phyloP scores from a whole-genome alignment of 2,797 vertebrate genomes.

The Atherinosoma microstoma region DNA sequence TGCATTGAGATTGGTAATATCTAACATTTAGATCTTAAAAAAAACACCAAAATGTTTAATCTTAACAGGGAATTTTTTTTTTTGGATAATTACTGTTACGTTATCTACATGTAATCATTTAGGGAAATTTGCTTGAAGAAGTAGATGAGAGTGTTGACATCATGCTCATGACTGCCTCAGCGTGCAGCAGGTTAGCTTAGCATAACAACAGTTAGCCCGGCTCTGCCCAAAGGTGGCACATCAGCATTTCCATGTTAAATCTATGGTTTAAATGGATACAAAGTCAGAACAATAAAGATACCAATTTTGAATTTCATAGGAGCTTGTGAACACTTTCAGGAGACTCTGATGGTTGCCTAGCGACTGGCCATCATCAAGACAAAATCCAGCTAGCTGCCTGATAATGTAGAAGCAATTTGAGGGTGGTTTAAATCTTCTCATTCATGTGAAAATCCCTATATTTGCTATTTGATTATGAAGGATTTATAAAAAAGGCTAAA shows the following conservation, averaged over 20 bases:
- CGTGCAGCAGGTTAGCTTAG: neutral
- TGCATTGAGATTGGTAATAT: constrained; percentile 54
- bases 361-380: neutral
- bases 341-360: neutral
- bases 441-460: constrained; percentile 6
- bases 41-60: constrained; percentile 4
- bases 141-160: neutral
- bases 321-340: neutral
- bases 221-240: neutral
- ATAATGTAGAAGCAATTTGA: neutral
- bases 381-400: too few species aligned
- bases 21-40: constrained; percentile 10
- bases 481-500: constrained; percentile 28
- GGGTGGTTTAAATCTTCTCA: neutral
- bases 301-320: neutral
- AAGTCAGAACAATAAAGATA: neutral
- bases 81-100: constrained; percentile 39
- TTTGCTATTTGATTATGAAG: constrained; percentile 27
- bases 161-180: neutral
- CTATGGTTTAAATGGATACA: neutral
- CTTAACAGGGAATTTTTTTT: constrained; percentile 16
- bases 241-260: neutral
- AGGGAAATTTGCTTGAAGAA: neutral
- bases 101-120: constrained; percentile 17
- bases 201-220: neutral